Conservation (phyloP, 2,113 vertebrate species). For the Nothobranchius furzeri region DNA sequence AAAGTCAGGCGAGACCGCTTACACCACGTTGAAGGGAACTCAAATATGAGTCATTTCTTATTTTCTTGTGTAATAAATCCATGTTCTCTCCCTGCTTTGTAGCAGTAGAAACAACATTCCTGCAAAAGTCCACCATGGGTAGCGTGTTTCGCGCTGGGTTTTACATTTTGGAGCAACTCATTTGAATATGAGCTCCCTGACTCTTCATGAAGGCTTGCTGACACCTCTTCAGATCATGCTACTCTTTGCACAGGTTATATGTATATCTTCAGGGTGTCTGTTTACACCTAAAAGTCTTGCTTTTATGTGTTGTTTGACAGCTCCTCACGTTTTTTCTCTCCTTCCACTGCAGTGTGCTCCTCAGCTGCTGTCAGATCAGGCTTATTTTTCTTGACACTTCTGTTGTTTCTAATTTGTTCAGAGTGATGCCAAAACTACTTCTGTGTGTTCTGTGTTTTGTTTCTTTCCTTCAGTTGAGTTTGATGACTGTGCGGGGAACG, state of each 20-base stretch:
- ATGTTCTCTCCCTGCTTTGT: background rate
- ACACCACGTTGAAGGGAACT: conserved; percentile 5
- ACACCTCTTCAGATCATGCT: conserved; percentile 27
- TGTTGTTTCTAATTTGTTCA: conserved; percentile 1
- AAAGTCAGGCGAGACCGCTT: conserved; percentile 32
- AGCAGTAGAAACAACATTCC: conserved; percentile 4
- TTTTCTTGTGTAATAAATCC: background rate
- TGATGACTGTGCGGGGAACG: conserved; percentile 91
- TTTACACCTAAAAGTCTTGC: conserved; percentile 27
- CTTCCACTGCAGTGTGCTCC: background rate
- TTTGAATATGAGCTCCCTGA: conserved; percentile 29
- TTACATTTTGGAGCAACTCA: conserved; percentile 36
- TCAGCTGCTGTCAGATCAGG: conserved; percentile 1
- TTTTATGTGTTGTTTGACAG: conserved; percentile 26
- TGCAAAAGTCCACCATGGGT: background rate
- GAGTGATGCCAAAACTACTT: background rate
- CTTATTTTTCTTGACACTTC: background rate
- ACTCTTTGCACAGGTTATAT: conserved; percentile 28
- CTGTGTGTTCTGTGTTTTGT: conserved; percentile 15
- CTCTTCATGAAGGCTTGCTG: conserved; percentile 20
- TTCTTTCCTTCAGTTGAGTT: conserved; percentile 85
- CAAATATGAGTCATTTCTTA: conserved; percentile 24
- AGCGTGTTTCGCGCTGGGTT: background rate
- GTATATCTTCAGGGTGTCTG: conserved; percentile 28
- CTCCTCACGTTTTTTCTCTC: background rate